Conservation (phyloP, 2,888 invertebrate species). For the Lasioglossum lativentre region DNA sequence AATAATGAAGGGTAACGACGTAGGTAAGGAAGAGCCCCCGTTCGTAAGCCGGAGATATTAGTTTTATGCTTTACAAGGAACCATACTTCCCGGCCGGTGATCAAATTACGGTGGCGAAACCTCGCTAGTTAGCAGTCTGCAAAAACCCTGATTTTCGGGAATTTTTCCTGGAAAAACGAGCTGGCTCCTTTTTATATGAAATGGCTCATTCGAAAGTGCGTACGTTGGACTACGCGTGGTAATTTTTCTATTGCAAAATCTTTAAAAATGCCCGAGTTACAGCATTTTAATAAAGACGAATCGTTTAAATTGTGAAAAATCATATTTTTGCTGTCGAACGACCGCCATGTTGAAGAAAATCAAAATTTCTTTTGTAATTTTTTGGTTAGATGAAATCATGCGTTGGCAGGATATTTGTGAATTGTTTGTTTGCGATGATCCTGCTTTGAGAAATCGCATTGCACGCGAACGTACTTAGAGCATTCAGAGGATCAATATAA, state of each 20-base stretch:
- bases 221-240: background rate
- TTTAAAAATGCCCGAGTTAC: background rate
- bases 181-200: background rate
- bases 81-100: conserved; percentile 48
- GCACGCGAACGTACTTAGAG: too few relatives aligned
- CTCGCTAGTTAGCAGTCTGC: conserved; percentile 42
- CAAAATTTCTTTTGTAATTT: too few relatives aligned
- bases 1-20: conserved; percentile 50
- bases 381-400: too few relatives aligned
- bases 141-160: background rate
- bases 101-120: conserved; percentile 34
- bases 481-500: too few relatives aligned
- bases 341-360: too few relatives aligned
- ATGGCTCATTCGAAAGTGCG: background rate
- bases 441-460: too few relatives aligned
- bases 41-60: conserved; percentile 50
- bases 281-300: background rate
- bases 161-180: background rate
- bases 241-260: background rate
- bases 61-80: conserved; percentile 57
- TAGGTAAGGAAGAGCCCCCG: conserved; percentile 31
- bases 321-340: background rate
- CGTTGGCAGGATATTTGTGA: too few relatives aligned
- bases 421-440: too few relatives aligned
- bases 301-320: background rate